Evolutionary conservation across 1,140 invertebrate species (phyloP).

Genomic region (Neoseiulus cucumeris): DNA sequence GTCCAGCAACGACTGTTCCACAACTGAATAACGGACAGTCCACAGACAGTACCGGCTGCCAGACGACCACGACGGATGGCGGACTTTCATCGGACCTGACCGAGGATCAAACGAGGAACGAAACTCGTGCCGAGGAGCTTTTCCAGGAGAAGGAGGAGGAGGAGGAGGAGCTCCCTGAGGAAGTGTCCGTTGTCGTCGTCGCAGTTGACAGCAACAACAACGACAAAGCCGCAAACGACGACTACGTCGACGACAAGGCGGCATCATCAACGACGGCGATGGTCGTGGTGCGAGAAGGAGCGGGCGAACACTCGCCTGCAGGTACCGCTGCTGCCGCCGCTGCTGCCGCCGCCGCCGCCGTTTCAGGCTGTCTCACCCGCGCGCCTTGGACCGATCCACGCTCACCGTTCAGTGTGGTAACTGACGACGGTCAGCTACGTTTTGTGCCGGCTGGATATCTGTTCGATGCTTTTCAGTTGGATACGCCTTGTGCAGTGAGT

Average conservation of each 20-base stretch:
- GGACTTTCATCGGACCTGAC: too few species aligned
- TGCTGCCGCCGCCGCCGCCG: conserved; percentile 12
- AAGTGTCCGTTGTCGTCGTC: conserved; percentile 16
- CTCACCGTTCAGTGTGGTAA: conserved; percentile 1
- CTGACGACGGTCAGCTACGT: conserved; percentile 5
- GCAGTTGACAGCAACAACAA: conserved; percentile 23
- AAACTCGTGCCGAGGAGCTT: too few species aligned
- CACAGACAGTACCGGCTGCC: too few species aligned
- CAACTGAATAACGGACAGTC: too few species aligned
- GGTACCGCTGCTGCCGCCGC: conserved; percentile 9
- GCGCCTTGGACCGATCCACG: conserved; percentile 8
- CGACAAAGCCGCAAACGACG: conserved; percentile 19
- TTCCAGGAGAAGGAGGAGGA: too few species aligned
- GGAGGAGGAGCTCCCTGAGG: background rate
- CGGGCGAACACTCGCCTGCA: conserved; percentile 13
- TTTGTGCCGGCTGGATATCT: conserved; percentile 16
- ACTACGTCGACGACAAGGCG: background rate
- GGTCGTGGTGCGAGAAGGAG: conserved; percentile 15
- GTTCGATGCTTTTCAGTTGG: background rate
- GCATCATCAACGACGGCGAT: background rate
- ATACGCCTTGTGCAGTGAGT: background rate
- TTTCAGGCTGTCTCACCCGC: background rate
- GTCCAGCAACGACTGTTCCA: too few species aligned
- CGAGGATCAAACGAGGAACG: too few species aligned
- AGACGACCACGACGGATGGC: too few species aligned